These are phyloP conservation scores for Drosophila ochracea DNA, from an alignment of 2,888 invertebrate species.

Conservation along the genomic window DNA sequence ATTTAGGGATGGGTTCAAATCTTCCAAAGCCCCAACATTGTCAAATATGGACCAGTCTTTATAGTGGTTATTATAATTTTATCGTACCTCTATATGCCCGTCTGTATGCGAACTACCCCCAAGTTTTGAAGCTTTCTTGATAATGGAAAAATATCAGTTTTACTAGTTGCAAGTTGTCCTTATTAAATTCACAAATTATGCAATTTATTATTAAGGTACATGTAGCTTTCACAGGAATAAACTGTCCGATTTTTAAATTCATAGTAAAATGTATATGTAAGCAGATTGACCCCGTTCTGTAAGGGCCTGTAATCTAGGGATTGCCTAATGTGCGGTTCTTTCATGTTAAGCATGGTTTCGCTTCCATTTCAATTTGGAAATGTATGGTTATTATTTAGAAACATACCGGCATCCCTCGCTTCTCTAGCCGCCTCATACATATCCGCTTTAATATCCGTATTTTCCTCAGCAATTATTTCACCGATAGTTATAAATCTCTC, in stretches of 20 bases:
- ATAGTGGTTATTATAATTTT: too few relatives aligned
- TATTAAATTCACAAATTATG: background rate
- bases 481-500: slow-evolving; percentile 99
- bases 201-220: background rate
- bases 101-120: too few relatives aligned
- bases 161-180: too few relatives aligned
- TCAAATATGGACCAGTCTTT: background rate
- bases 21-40: background rate
- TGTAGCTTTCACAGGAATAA: background rate
- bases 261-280: background rate
- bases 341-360: background rate
- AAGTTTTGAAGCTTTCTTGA: too few relatives aligned
- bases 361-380: background rate
- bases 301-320: background rate
- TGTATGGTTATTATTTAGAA: background rate
- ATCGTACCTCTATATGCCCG: too few relatives aligned
- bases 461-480: slow-evolving; percentile 99
- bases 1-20: background rate
- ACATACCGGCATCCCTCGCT: slow-evolving; percentile 95
- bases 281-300: background rate
- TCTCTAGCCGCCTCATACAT: slow-evolving; percentile 99
- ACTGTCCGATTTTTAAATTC: background rate
- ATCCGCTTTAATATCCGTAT: slow-evolving; percentile 97
- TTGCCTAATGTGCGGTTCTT: background rate
- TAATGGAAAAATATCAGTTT: too few relatives aligned